Base-by-base conservation (phyloP, 2,113 vertebrate species). In the Paedocypris sp. region DNA sequence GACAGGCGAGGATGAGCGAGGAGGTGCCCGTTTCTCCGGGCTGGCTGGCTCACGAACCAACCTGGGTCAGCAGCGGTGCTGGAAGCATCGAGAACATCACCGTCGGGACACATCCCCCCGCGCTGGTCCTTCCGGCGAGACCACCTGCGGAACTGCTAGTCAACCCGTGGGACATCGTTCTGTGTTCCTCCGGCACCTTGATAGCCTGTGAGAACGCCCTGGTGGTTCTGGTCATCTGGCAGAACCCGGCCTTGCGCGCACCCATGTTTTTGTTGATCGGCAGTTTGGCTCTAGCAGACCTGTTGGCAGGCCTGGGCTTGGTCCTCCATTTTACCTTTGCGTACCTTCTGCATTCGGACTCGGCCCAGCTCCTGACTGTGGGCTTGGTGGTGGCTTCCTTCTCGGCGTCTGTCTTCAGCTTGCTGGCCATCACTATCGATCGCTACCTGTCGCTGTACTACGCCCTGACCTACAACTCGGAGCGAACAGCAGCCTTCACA, bases 401-500 rank as follows among this genome's bases (percentile, higher is more conserved):
- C 85, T 97, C 93, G 1, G 95, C 95, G 65, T 99, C 95, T 0
- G 90, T 97, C 20, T 92, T 94, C 87, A 98, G 94, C 82, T 77
- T 98, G 85, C 77, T 99, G 85, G 94, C 94, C 29, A 99, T 99
- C 76, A 99, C 95, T 0, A 93, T 99, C 1, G 95, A 99, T 82
- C 91, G 95, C 68, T 99, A 99, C 85, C 89, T 99, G 77, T 99
- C 95, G 1, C 86, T 99, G 39, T 99, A 98, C 75, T 98, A 99
- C 0, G 95, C 95, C 31, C 84, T 99, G 77, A 99, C 94, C 25
- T 99, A 98, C 80, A 94, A 96, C 77, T 97, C 95, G 0, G 94
- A 98, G 79, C 87, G 94, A 73, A 99, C 94, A 1, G 91, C 93
- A 51, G 92, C 91, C 20, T 93, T 97, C 69, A 99, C 95, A 76